Evolutionary conservation across 1,140 invertebrate species (phyloP).

Genomic region (Cotesia typhae): DNA sequence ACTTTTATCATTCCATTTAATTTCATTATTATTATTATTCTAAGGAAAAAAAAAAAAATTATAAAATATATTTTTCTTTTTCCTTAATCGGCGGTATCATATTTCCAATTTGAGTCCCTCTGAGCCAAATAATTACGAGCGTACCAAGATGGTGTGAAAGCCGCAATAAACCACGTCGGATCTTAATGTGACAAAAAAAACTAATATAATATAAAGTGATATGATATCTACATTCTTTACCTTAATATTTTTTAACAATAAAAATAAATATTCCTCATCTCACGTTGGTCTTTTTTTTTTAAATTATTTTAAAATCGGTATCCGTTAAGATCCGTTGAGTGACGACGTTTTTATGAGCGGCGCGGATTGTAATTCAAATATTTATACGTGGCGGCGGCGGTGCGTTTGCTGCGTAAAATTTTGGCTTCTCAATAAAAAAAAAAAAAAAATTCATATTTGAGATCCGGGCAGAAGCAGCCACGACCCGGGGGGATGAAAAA

Average conservation of each 20-base stretch:
- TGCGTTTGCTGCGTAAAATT: constrained; percentile 55
- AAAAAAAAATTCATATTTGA: not conserved
- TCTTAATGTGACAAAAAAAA: not conserved
- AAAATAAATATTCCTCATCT: not conserved
- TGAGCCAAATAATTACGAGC: constrained; percentile 12
- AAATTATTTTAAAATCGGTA: constrained; percentile 36
- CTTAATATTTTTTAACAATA: not conserved
- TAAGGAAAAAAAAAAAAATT: too few species aligned
- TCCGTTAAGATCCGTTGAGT: constrained; percentile 51
- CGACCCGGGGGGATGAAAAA: constrained; percentile 20
- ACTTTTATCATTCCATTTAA: too few species aligned
- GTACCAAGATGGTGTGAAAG: constrained; percentile 6
- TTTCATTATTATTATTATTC: too few species aligned
- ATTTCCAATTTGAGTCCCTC: constrained; percentile 17
- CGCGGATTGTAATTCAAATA: constrained; percentile 61
- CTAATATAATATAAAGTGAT: not conserved
- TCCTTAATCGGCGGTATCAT: not conserved
- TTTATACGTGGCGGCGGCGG: constrained; percentile 57
- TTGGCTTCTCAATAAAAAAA: constrained; percentile 22
- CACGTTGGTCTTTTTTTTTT: not conserved
- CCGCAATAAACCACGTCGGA: constrained; percentile 8
- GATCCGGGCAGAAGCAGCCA: constrained; percentile 18
- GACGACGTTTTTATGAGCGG: constrained; percentile 61
- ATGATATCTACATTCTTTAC: not conserved
- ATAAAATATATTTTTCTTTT: too few species aligned